phyloP scores from a whole-genome alignment of 2,888 invertebrate species.

The Cheilosia vulpina region DNA sequence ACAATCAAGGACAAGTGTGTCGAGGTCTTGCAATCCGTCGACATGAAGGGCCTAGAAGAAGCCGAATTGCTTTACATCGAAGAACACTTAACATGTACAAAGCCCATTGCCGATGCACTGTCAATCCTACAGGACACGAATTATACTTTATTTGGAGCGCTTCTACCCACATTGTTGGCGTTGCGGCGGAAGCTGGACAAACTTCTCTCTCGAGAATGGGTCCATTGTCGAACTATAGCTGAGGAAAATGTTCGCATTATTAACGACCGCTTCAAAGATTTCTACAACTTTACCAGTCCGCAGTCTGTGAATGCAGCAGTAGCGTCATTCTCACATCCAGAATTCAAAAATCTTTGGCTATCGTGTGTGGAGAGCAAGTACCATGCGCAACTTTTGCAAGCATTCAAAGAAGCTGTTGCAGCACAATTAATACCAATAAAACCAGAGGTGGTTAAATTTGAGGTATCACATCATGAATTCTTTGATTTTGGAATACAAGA shows the following conservation, averaged over 20 bases:
- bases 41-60: conserved; percentile 11
- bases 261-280: conserved; percentile 21
- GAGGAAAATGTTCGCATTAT: background rate
- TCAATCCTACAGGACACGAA: conserved; percentile 4
- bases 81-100: conserved; percentile 37
- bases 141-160: conserved; percentile 23
- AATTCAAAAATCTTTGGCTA: conserved; percentile 51
- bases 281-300: conserved; percentile 12
- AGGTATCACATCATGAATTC: conserved; percentile 8
- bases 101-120: conserved; percentile 43
- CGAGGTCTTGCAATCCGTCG: conserved; percentile 33
- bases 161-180: conserved; percentile 38
- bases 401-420: conserved; percentile 17
- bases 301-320: conserved; percentile 12
- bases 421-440: background rate
- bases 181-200: conserved; percentile 27
- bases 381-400: conserved; percentile 1
- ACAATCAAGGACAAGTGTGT: conserved; percentile 19
- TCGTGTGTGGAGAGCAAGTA: conserved; percentile 23
- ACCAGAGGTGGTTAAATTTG: background rate
- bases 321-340: conserved; percentile 55
- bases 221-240: conserved; percentile 11
- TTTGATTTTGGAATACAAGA: conserved; percentile 44
- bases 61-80: conserved; percentile 44
- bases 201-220: conserved; percentile 15